Base-by-base conservation (phyloP, 2,113 vertebrate genomes). In the Grammomys surdaster region DNA sequence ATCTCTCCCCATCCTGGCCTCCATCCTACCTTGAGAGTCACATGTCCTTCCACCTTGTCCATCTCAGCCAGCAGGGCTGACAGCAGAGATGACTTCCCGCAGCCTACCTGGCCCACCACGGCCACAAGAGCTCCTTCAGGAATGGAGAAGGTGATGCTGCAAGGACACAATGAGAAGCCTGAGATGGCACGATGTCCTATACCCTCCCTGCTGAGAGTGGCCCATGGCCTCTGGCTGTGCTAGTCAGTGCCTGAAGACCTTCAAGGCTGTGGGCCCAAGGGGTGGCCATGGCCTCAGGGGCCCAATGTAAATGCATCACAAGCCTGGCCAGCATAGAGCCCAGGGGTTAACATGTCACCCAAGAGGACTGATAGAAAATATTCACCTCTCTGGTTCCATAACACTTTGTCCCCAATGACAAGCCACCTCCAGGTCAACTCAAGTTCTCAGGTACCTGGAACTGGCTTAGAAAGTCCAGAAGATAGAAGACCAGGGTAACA, bases 31-130 rank as follows among this genome's bases (percentile, higher is more conserved):
- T 99, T 99, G 67, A 99, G 96, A 63, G 98, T 89, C 89, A 99
- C 99, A 0, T 94, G 97, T 80, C 99, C 99, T 95, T 99, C 99
- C 19, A 99, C 98, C 96, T 99, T 99, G 95, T 99, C 99, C 99
- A 99, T 99, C 98, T 99, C 99, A 11, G 99, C 99, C 24, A 99
- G 98, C n/a, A 99, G 98, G 0, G 99, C 99, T 0, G 99, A 99
- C 88, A 99, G 98, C 97, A 99, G 97, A 0, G 99, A 99, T 2
- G 99, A 99, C 94, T 99, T 99, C 51, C 99, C 99, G 10, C 99
- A 99, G 88, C 99, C 99, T 95, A 99, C 99, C 5, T 99, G 99
- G 89, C 99, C 99, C 92, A 99, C 99, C 97, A 99, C 98, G 5
- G 99, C 99, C 81, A 99, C 98, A 97, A 99, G 96, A 56, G 99